Conservation (phyloP, 2,888 invertebrate species). For the Agriopis marginaria region DNA sequence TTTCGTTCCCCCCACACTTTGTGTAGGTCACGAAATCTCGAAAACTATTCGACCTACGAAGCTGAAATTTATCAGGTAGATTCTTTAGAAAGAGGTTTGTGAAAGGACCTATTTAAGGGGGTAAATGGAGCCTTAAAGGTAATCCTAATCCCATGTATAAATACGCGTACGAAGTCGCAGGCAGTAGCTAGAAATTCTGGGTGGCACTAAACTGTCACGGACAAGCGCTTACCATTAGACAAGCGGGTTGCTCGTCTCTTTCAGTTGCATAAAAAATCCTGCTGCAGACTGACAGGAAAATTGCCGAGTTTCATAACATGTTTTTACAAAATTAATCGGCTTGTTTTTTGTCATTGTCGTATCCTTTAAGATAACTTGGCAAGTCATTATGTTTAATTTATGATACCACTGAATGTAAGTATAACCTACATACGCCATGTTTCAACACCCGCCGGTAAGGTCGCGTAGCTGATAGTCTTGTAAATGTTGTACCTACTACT, state of each 20-base stretch:
- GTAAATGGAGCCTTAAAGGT: too few species aligned
- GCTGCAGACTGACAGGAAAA: not conserved
- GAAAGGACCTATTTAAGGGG: too few species aligned
- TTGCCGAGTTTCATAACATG: not conserved
- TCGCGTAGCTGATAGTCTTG: constrained; percentile 7
- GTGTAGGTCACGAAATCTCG: too few species aligned
- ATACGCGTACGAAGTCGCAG: too few species aligned
- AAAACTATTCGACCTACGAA: too few species aligned
- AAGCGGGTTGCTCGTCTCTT: not conserved
- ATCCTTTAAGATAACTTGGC: constrained; percentile 6
- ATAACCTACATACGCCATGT: not conserved
- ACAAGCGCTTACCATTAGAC: too few species aligned
- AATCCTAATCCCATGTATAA: too few species aligned
- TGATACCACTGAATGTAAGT: not conserved
- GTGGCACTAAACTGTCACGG: too few species aligned
- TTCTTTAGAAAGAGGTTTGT: too few species aligned
- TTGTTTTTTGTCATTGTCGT: not conserved
- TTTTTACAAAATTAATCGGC: not conserved
- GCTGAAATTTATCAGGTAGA: too few species aligned
- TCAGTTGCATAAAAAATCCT: not conserved
- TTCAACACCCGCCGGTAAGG: constrained; percentile 8
- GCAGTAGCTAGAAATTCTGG: too few species aligned
- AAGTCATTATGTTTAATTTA: not conserved
- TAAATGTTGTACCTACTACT: not conserved
- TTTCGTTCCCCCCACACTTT: too few species aligned